A percentile compares a stretch with the other conserved stretches of the same genome.
phyloP scores from a whole-genome alignment of 2,797 vertebrate genomes.

The Xenopus petersii region DNA sequence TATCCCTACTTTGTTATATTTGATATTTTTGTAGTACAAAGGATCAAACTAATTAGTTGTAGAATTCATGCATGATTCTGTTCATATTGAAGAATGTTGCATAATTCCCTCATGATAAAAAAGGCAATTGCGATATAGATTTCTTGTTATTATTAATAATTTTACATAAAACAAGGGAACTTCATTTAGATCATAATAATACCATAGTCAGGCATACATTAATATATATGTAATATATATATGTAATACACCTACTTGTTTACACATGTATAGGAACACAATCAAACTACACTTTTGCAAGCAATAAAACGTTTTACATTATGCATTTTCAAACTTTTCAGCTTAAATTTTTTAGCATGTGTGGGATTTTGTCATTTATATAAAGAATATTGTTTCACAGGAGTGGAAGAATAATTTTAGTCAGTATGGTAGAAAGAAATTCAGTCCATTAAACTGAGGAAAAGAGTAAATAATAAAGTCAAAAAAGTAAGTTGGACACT shows the following conservation, averaged over 20 bases:
- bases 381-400: conserved; percentile 15
- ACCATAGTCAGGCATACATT: too few relatives aligned
- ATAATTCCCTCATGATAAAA: conserved; percentile 51
- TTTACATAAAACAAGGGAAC: conserved; percentile 48
- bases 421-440: neutral
- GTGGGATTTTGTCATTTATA: conserved; percentile 15
- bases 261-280: neutral
- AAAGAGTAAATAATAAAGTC: neutral
- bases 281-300: neutral
- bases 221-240: too few relatives aligned
- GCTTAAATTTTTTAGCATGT: neutral
- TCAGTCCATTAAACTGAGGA: neutral
- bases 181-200: conserved; percentile 36
- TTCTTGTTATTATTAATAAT: conserved; percentile 53
- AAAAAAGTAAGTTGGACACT: neutral
- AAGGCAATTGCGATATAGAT: conserved; percentile 54
- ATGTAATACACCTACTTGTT: neutral
- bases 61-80: conserved; percentile 50
- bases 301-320: neutral
- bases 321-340: neutral
- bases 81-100: conserved; percentile 55
- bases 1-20: too few relatives aligned
- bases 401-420: conserved; percentile 39
- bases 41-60: conserved; percentile 55
- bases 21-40: conserved; percentile 51